Evolutionary conservation across 2,113 vertebrate genomes (phyloP), one percentile per base, ranked within the genome.

Genomic region (Ceuthmochares aereus): DNA sequence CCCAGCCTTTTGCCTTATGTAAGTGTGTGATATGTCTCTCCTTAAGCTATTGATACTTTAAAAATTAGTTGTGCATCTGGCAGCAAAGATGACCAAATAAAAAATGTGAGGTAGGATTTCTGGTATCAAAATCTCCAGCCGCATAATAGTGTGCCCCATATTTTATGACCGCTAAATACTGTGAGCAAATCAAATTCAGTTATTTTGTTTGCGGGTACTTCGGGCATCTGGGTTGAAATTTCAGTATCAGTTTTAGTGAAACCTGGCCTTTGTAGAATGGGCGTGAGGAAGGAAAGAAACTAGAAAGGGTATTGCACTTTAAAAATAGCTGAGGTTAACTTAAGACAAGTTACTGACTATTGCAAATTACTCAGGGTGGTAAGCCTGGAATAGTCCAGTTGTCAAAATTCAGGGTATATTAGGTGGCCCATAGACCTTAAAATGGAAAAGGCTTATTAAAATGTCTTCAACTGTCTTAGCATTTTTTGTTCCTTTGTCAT

Each of bases 1-100:
- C 99, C 99, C 87, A 99, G 99, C 98, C 99, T 99, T 95, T 96
- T 99, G 98, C 99, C 99, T 98, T 99, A 99, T 29, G 99, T 99
- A 97, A 98, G 99, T 99, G 94, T 90, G 30, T 30, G 56, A 27
- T 25, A 13, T 22, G 12, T 42, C 21, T 90, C 30, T 89, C 22
- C n/a, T 84, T 45, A 59, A 21, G 27, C 59, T 37, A 5, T 7
- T 17, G 30, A 17, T 83, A 30, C 26, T 90, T 90, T 30, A n/a
- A 66, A 94, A 14, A 12, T 70, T 6, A 76, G 6, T 49, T 40
- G 15, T 63, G 20, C 59, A 15, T 85, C 30, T 58, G 29, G 51
- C 34, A 88, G 60, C 36, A 54, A 85, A 73, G 58, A 40, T 73
- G 10, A 40, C 18, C 5, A 30, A 72, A 58, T 8, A 19, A 27